Conservation (phyloP, 1,140 invertebrate species). For the Centruroides sculpturatus region DNA sequence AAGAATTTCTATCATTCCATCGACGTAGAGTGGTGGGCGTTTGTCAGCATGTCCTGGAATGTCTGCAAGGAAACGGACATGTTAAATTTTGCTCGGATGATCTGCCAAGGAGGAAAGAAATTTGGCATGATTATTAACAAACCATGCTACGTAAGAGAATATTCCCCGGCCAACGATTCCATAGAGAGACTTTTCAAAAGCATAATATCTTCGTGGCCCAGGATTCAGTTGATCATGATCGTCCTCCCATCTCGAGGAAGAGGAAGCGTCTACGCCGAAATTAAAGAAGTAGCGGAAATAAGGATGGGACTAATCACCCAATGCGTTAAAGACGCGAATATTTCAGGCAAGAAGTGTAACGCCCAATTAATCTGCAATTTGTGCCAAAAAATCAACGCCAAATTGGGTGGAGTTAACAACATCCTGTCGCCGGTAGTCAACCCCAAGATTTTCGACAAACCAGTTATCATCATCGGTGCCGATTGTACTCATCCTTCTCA, state of each 20-base stretch:
- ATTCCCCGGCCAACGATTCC: too few species aligned
- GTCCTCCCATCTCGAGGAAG: too few species aligned
- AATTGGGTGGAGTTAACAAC: constrained; percentile 62
- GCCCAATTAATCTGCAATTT: constrained; percentile 47
- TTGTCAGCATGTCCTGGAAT: constrained; percentile 13
- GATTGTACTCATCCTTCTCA: constrained; percentile 45
- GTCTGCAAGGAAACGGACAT: background rate
- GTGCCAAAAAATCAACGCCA: constrained; percentile 68
- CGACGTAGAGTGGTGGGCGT: constrained; percentile 19
- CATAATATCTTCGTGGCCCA: too few species aligned
- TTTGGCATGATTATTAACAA: background rate
- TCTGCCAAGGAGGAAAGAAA: background rate
- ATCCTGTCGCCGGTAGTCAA: background rate
- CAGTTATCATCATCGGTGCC: constrained; percentile 59
- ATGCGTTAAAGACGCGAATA: constrained; percentile 51
- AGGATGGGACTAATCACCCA: constrained; percentile 61
- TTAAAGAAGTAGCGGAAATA: constrained; percentile 62
- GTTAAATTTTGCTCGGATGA: background rate
- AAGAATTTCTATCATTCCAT: constrained; percentile 40
- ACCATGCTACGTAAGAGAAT: background rate
- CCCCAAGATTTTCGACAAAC: constrained; percentile 26
- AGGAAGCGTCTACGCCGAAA: constrained; percentile 22
- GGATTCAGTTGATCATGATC: too few species aligned
- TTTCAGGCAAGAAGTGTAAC: constrained; percentile 18
- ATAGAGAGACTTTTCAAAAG: too few species aligned